Percentiles rank a stretch among this genome's conserved stretches.
phyloP scores from a whole-genome alignment of 2,797 vertebrate genomes.

The Stomatorhinus walkeri region DNA sequence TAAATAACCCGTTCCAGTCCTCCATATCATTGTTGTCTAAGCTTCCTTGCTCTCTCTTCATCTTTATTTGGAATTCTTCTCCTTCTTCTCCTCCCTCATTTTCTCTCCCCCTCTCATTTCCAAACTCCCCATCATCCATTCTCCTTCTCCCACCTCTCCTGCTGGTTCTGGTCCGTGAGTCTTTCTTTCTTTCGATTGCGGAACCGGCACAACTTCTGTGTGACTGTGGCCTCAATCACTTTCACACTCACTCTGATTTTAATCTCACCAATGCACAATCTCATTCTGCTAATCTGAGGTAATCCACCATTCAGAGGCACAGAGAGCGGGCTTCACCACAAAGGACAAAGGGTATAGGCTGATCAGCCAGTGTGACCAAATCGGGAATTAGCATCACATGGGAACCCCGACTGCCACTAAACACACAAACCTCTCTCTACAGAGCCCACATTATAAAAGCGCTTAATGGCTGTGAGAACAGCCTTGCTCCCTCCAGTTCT shows the following conservation, averaged over 20 bases:
- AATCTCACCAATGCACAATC: conserved; percentile 45
- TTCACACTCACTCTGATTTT: conserved; percentile 29
- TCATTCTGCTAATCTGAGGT: conserved; percentile 41
- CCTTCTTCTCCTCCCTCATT: conserved; percentile 35
- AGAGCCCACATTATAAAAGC: background rate
- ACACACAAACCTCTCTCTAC: background rate
- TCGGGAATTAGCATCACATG: background rate
- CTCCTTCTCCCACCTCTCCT: background rate
- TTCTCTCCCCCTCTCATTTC: conserved; percentile 14
- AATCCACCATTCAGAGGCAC: conserved; percentile 46
- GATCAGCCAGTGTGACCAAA: background rate
- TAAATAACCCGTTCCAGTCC: conserved; percentile 46
- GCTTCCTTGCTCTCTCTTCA: conserved; percentile 19
- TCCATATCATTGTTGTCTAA: conserved; percentile 23
- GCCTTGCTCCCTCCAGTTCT: too few relatives aligned
- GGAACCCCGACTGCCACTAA: background rate
- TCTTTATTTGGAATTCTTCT: conserved; percentile 18
- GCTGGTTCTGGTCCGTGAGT: background rate
- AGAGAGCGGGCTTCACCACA: conserved; percentile 20
- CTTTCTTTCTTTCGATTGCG: background rate
- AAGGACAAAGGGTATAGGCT: conserved; percentile 22
- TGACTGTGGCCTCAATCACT: conserved; percentile 6
- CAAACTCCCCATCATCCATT: conserved; percentile 23
- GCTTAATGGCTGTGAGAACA: too few relatives aligned
- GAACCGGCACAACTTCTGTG: background rate